Evolutionary conservation across 1,140 invertebrate genomes (phyloP), one percentile per base, ranked within the genome.

Genomic region (Ctenoplectra terminalis): DNA sequence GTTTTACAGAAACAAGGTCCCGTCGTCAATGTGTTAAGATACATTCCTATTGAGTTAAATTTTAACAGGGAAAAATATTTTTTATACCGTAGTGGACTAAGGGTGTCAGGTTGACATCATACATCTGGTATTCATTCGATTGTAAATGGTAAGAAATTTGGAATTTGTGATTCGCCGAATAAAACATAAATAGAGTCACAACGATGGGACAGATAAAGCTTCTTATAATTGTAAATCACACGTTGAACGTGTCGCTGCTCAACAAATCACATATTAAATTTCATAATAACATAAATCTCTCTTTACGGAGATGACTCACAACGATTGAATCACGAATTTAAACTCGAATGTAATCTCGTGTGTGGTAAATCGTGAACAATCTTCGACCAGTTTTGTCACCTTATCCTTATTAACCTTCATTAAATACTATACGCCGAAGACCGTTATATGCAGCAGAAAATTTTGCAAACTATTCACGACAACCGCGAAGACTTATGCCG

Each of bases 221-320:
- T 58, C 26, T 58, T 29, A 7, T 26, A 31, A 29, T 26, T 58
- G n/a, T n/a, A n/a, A n/a, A n/a, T n/a, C n/a, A n/a, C n/a, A n/a
- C n/a, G n/a, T n/a, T n/a, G n/a, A n/a, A n/a, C n/a, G n/a, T n/a
- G n/a, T n/a, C n/a, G n/a, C n/a, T n/a, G n/a, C n/a, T n/a, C n/a
- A n/a, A 58, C 29, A 58, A 58, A 58, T 58, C 56, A 58, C 56
- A 8, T 29, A 58, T 58, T 58, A 58, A 58, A 26, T 26, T 58
- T 17, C 56, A 29, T 58, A 58, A 13, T 29, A 6, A 26, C 29
- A 58, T 26, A 58, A 58, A 58, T 58, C 56, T 58, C 17, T 58
- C 56, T 58, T 58, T 58, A 58, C 8, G 13, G 56, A 26, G 29
- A 58, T 58, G 56, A 58, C 56, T 58, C 56, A 58, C 15, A 31